These are phyloP conservation scores for Uloborus diversus DNA, from an alignment of 1,140 invertebrate species.

Conservation along the genomic window DNA sequence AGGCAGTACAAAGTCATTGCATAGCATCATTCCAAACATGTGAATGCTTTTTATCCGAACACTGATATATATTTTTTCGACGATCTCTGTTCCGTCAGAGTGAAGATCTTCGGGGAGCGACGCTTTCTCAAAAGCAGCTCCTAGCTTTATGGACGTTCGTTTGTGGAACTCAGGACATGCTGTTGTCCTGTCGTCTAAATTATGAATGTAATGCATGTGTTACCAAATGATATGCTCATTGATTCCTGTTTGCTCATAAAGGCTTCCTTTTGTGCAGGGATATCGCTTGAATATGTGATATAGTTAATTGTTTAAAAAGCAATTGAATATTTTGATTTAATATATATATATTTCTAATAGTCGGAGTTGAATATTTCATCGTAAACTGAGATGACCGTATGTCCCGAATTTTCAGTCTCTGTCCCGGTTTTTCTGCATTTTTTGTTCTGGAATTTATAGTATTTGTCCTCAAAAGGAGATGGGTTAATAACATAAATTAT, in stretches of 20 bases:
- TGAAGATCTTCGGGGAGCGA: background rate
- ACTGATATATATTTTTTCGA: constrained; percentile 26
- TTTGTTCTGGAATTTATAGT: too few relatives aligned
- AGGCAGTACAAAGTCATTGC: constrained; percentile 40
- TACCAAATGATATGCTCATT: background rate
- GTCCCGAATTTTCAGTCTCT: too few relatives aligned
- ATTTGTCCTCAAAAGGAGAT: too few relatives aligned
- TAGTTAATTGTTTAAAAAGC: too few relatives aligned
- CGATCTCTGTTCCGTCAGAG: constrained; percentile 42
- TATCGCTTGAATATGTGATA: background rate
- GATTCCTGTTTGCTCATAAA: background rate
- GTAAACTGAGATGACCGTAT: too few relatives aligned
- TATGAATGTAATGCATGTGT: background rate
- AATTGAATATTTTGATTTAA: too few relatives aligned
- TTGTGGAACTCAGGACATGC: background rate
- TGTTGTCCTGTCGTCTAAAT: background rate
- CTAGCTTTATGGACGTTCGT: background rate
- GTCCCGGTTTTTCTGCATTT: too few relatives aligned
- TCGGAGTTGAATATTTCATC: too few relatives aligned
- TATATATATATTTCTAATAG: too few relatives aligned
- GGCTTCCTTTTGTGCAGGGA: background rate
- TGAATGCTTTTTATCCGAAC: background rate
- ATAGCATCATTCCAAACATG: constrained; percentile 29
- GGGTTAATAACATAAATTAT: too few relatives aligned
- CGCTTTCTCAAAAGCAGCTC: background rate